Evolutionary conservation across 2,888 invertebrate species (phyloP).

Genomic region (Oscheius myriophilus): DNA sequence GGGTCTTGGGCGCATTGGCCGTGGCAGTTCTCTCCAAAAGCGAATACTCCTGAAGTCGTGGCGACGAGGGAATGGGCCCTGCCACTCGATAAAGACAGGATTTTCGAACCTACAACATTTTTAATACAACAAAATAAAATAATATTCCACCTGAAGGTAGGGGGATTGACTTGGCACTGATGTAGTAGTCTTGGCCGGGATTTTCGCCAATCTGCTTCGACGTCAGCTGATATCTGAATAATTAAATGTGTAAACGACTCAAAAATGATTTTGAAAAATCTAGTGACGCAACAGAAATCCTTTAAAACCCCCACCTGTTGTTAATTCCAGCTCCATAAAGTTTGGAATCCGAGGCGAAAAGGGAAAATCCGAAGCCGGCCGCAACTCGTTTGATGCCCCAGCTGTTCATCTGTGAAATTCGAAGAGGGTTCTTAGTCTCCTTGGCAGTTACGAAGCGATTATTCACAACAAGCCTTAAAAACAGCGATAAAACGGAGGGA

Average conservation of each 20-base stretch:
- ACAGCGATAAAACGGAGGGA: conserved; percentile 6
- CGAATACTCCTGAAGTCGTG: conserved; percentile 53
- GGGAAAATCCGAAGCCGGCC: conserved; percentile 67
- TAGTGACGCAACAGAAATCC: too few species aligned
- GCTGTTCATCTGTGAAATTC: conserved; percentile 59
- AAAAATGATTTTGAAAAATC: too few species aligned
- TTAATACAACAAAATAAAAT: background rate
- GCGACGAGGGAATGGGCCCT: conserved; percentile 65
- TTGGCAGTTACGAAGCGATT: conserved; percentile 27
- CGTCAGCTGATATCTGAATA: conserved; percentile 53
- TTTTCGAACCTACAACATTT: conserved; percentile 26
- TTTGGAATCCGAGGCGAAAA: conserved; percentile 58
- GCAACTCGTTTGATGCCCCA: conserved; percentile 56
- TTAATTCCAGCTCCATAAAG: conserved; percentile 66
- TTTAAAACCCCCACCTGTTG: too few species aligned
- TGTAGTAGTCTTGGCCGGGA: conserved; percentile 50
- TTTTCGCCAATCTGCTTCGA: conserved; percentile 29
- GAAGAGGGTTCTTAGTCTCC: conserved; percentile 47
- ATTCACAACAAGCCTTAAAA: conserved; percentile 28
- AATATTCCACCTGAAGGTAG: conserved; percentile 33
- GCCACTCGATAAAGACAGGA: conserved; percentile 48
- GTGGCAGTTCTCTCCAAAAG: conserved; percentile 65
- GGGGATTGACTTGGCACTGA: conserved; percentile 45
- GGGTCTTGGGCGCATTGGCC: conserved; percentile 65
- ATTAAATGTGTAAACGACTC: conserved; percentile 14